Evolutionary conservation across 2,797 vertebrate species (phyloP).

Genomic region (Labroides dimidiatus): DNA sequence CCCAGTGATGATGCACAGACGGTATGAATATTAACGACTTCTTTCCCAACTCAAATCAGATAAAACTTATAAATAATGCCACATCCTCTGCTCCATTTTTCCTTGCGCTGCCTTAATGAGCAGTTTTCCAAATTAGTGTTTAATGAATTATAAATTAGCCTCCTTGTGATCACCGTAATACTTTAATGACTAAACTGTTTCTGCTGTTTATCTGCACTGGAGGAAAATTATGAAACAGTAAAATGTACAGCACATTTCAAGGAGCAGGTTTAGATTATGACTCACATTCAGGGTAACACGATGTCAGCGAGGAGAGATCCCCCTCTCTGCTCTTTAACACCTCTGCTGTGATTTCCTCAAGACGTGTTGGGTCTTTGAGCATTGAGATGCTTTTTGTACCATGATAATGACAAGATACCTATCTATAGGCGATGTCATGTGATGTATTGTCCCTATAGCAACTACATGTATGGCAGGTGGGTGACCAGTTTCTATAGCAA

Average conservation of each 20-base stretch:
- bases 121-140: conserved; percentile 33
- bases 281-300: conserved; percentile 5
- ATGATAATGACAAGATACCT: conserved; percentile 20
- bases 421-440: conserved; percentile 56
- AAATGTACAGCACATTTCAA: neutral
- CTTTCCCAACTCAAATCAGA: conserved; percentile 4
- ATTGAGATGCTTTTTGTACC: conserved; percentile 17
- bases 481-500: conserved; percentile 77
- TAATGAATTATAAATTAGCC: conserved; percentile 44
- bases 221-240: conserved; percentile 16
- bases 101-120: conserved; percentile 5
- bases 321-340: neutral
- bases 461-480: conserved; percentile 61
- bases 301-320: neutral
- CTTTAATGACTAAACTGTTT: conserved; percentile 24
- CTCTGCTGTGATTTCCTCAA: conserved; percentile 8
- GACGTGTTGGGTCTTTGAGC: neutral
- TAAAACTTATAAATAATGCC: conserved; percentile 32
- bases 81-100: conserved; percentile 27
- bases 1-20: neutral
- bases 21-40: conserved; percentile 6
- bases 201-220: conserved; percentile 21
- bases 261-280: neutral
- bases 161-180: conserved; percentile 27
- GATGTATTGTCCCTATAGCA: conserved; percentile 69